Percentiles rank a stretch among this genome's conserved stretches.
phyloP scores from a whole-genome alignment of 2,113 vertebrate species.

The Halcyon senegalensis region DNA sequence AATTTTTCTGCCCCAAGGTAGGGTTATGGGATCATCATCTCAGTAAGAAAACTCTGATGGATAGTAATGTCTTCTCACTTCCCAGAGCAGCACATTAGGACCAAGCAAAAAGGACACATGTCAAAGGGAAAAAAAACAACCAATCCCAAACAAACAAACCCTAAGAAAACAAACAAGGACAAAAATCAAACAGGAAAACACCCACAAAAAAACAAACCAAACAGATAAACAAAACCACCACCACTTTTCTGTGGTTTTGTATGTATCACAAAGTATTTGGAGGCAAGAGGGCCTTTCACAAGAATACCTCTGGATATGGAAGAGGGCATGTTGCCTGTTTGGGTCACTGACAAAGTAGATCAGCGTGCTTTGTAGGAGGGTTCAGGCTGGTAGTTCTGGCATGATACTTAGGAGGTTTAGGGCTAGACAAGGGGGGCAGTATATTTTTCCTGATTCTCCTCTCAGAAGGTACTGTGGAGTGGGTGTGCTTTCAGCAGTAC shows the following conservation, averaged over 20 bases:
- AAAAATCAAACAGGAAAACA: too few relatives aligned
- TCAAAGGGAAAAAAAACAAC: too few relatives aligned
- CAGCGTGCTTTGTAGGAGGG: not conserved
- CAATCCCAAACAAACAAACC: too few relatives aligned
- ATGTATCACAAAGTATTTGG: not conserved
- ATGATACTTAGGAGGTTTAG: not conserved
- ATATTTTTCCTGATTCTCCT: not conserved
- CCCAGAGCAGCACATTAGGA: not conserved
- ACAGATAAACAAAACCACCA: too few relatives aligned
- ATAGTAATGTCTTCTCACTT: not conserved
- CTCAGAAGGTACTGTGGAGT: not conserved
- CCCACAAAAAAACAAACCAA: too few relatives aligned
- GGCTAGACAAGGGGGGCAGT: not conserved
- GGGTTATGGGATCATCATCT: not conserved
- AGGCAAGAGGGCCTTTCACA: not conserved
- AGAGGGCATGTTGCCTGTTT: not conserved
- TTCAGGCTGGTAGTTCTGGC: not conserved
- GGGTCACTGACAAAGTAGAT: not conserved
- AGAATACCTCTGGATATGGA: not conserved
- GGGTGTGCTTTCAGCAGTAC: not conserved
- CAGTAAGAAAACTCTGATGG: not conserved
- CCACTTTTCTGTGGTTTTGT: not conserved
- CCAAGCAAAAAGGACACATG: not conserved
- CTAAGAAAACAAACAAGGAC: too few relatives aligned
- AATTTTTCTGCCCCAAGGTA: not conserved